These are phyloP conservation scores for Samia ricini DNA, from an alignment of 1,140 invertebrate species.

Conservation along the genomic window DNA sequence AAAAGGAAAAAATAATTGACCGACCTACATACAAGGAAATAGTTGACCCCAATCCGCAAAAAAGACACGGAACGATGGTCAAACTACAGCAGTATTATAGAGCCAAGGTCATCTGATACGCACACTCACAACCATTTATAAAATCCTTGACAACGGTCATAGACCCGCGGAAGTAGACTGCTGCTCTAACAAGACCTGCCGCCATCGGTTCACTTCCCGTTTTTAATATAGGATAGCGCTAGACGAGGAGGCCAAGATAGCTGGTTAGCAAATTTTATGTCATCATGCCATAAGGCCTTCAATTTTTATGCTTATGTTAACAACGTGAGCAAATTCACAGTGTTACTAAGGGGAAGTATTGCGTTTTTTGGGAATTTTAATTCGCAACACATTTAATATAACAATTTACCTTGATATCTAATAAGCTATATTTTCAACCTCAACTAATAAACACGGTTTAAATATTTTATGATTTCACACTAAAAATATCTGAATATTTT, in stretches of 20 bases:
- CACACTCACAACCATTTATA: slow-evolving; percentile 52
- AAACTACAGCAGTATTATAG: slow-evolving; percentile 45
- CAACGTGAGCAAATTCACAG: slow-evolving; percentile 42
- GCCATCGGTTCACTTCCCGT: slow-evolving; percentile 35
- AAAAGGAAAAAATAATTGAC: background rate
- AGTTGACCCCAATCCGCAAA: slow-evolving; percentile 18
- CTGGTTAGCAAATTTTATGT: slow-evolving; percentile 56
- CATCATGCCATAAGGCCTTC: slow-evolving; percentile 60
- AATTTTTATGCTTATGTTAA: slow-evolving; percentile 59
- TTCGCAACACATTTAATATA: background rate
- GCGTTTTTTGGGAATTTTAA: slow-evolving; percentile 5
- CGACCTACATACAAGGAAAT: slow-evolving; percentile 9
- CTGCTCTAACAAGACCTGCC: slow-evolving; percentile 42
- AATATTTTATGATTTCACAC: too few species aligned
- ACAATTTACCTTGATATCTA: background rate
- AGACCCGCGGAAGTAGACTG: slow-evolving; percentile 62
- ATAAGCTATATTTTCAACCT: background rate
- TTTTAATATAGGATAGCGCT: slow-evolving; percentile 9
- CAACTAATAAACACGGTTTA: background rate
- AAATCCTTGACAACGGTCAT: slow-evolving; percentile 62
- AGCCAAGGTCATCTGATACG: slow-evolving; percentile 55
- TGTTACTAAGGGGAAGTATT: slow-evolving; percentile 22
- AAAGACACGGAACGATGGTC: slow-evolving; percentile 25
- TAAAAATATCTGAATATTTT: too few species aligned
- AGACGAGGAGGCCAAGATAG: slow-evolving; percentile 24